A percentile compares a stretch with the other conserved stretches of the same genome.
These are phyloP conservation scores for Erythrolamprus reginae DNA, from an alignment of 2,113 vertebrate species.

Conservation along the genomic window DNA sequence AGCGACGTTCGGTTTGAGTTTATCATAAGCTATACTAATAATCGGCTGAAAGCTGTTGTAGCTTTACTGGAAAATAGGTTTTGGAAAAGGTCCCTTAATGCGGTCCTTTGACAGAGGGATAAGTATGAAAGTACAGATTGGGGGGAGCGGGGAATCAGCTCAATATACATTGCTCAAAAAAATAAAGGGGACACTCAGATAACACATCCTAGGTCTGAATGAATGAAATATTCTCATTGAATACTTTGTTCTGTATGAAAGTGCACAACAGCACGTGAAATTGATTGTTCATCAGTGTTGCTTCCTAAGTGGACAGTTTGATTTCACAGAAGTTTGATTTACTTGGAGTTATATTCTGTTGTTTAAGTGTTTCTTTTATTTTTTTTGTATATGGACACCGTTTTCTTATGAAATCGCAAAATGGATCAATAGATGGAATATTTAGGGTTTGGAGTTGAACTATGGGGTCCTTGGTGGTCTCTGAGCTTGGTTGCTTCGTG, in stretches of 20 bases:
- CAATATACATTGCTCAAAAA: no score
- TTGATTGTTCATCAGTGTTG: no score
- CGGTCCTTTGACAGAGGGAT: not conserved
- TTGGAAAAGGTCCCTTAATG: not conserved
- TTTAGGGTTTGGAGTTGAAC: not conserved
- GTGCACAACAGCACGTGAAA: no score
- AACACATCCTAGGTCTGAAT: no score
- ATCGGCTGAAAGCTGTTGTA: not conserved
- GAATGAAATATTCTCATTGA: no score
- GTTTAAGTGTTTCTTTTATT: no score
- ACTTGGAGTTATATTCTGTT: no score
- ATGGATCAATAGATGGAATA: not conserved
- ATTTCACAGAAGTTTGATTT: no score
- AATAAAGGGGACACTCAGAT: no score
- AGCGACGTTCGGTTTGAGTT: not conserved
- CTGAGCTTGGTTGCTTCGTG: not conserved
- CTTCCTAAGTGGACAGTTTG: no score
- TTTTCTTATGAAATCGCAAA: not conserved
- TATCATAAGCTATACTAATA: not conserved
- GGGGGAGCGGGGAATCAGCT: accelerated
- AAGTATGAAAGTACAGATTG: not conserved
- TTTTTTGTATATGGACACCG: no score
- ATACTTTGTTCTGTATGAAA: no score
- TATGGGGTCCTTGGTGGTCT: not conserved
- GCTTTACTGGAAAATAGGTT: not conserved